phyloP scores from a whole-genome alignment of 2,113 vertebrate genomes.

The Prinia subflava region DNA sequence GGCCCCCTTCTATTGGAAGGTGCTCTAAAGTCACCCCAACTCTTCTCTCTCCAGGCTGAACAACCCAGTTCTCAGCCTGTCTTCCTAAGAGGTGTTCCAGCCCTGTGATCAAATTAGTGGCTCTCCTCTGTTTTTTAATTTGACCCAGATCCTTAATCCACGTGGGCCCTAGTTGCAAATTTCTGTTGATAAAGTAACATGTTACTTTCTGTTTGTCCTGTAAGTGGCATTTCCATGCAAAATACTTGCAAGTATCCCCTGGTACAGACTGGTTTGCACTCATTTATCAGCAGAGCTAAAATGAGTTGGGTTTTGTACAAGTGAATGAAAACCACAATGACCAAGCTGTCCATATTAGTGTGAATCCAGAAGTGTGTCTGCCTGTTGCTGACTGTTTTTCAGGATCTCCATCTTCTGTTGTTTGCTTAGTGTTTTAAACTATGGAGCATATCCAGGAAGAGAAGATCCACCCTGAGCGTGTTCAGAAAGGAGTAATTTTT shows the following conservation, averaged over 20 bases:
- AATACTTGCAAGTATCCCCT: not conserved
- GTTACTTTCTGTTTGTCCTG: not conserved
- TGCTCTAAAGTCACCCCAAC: not conserved
- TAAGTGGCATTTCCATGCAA: not conserved
- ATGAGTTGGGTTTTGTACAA: not conserved
- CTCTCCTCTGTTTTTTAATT: not conserved
- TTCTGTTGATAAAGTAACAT: accelerated
- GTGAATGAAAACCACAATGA: not conserved
- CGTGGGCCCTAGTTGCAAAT: not conserved
- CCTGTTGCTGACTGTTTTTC: not conserved
- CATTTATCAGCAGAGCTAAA: not conserved
- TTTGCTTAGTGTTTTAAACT: not conserved
- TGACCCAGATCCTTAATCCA: not conserved
- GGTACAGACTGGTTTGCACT: not conserved
- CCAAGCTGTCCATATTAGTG: not conserved
- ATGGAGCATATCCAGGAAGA: not conserved
- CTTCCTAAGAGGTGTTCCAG: not conserved
- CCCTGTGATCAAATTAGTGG: not conserved
- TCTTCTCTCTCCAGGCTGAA: not conserved
- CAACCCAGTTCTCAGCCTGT: not conserved
- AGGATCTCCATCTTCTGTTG: not conserved
- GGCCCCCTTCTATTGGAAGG: not conserved
- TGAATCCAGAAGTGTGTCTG: not conserved
- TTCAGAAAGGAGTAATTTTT: not conserved
- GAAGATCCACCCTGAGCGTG: not conserved